phyloP scores from a whole-genome alignment of 2,888 invertebrate genomes.

The Tetropium fuscum region DNA sequence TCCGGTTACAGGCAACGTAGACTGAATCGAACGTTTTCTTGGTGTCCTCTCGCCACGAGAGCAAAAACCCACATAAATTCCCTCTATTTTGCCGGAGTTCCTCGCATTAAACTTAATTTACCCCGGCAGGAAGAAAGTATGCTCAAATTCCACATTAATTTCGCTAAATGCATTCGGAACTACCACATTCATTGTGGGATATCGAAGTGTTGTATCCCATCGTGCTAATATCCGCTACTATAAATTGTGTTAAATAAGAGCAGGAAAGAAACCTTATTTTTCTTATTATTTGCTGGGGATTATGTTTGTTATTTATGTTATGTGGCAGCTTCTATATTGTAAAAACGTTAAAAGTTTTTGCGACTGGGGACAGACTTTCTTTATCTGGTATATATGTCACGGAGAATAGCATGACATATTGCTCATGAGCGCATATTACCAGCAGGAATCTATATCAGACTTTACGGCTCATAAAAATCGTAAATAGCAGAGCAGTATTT shows the following conservation, averaged over 20 bases:
- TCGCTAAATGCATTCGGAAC: conserved; percentile 9
- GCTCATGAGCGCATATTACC: too few relatives aligned
- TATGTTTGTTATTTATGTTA: neutral
- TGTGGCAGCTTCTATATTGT: neutral
- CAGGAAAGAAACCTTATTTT: neutral
- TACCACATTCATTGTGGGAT: neutral
- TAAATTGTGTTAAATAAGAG: neutral
- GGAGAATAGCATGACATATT: too few relatives aligned
- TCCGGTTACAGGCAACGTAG: conserved; percentile 8
- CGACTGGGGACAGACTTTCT: too few relatives aligned
- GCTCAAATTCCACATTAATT: conserved; percentile 19
- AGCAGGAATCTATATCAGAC: too few relatives aligned
- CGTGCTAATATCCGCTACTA: neutral
- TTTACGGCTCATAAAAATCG: too few relatives aligned
- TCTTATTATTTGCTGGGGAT: neutral
- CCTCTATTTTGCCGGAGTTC: neutral
- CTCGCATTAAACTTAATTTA: conserved; percentile 20
- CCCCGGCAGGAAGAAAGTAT: neutral
- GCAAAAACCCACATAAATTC: conserved; percentile 17
- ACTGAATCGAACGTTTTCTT: neutral
- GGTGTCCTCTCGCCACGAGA: conserved; percentile 5
- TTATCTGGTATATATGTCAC: too few relatives aligned
- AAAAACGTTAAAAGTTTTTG: too few relatives aligned
- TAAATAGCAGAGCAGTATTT: too few relatives aligned
- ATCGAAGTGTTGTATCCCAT: neutral